These are phyloP conservation scores for Pogonognathellus flavescens DNA, from an alignment of 1,140 invertebrate species.

Conservation along the genomic window DNA sequence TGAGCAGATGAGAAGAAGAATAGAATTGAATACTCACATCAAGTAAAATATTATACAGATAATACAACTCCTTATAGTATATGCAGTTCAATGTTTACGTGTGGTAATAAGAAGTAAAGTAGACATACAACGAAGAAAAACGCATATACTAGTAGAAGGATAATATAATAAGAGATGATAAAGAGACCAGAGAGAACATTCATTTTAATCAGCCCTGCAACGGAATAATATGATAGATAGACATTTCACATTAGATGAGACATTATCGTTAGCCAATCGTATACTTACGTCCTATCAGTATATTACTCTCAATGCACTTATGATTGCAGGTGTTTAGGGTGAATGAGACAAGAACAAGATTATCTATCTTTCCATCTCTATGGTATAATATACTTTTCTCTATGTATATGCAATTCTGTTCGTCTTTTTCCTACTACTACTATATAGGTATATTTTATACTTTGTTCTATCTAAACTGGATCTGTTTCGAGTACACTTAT, in stretches of 20 bases:
- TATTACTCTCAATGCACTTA: conserved; percentile 8
- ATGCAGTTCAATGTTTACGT: too few species aligned
- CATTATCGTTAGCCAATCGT: not conserved
- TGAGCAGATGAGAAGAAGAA: not conserved
- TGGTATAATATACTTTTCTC: conserved; percentile 7
- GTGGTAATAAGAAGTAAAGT: not conserved
- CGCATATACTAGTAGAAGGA: too few species aligned
- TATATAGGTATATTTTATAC: not conserved
- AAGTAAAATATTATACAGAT: too few species aligned
- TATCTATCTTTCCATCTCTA: conserved; percentile 28
- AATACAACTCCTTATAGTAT: too few species aligned
- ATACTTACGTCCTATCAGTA: not conserved
- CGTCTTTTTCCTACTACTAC: too few species aligned
- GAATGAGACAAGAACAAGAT: conserved; percentile 44
- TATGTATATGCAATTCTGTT: too few species aligned
- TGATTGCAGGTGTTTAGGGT: conserved; percentile 47
- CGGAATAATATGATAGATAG: conserved; percentile 27
- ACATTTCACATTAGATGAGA: not conserved
- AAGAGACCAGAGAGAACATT: conserved; percentile 33
- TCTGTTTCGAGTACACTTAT: not conserved
- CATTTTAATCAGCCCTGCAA: conserved; percentile 10
- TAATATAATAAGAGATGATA: not conserved
- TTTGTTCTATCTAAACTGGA: conserved; percentile 31
- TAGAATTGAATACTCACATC: not conserved
- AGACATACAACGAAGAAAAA: too few species aligned